Base-by-base conservation (phyloP, 2,888 invertebrate species). In the Melipona bicolor region DNA sequence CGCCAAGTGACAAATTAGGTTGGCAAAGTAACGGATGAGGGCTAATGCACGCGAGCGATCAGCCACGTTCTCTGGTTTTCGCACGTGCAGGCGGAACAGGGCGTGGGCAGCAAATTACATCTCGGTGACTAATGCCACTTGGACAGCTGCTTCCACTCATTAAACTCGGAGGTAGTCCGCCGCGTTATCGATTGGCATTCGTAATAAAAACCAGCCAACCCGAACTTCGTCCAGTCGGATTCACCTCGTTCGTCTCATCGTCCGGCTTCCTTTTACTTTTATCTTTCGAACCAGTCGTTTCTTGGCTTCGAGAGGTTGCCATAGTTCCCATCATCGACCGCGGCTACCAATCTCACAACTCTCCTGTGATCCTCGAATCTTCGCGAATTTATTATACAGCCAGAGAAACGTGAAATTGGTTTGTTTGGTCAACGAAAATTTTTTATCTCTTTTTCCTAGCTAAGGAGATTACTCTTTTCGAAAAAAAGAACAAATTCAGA, bases 91-190 rank as follows among this genome's bases (percentile, higher is more conserved):
- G 15, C 19, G 74, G 19, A 64, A 56, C 65, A 65, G 76, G 59
- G 61, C 61, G 72, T 43, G 19, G 72, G 36, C 72, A 49, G 59
- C 68, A 77, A 81, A 83, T 83, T 83, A 72, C 81, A 74, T 82
- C 65, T 59, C 52, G 76, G 62, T 83, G 83, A 83, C 81, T 83
- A 83, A 83, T 83, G 68, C 77, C 50, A 64, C 68, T 71, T 76
- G 81, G 81, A 43, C 83, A 81, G 83, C 77, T 83, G 83, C 68
- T 62, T 77, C 72, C 72, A 81, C 77, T 81, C 81, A 59, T 81
- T 81, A 77, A 68, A 81, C 81, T 62, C 64, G 50, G 68, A 64
- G 70, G 70, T 67, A 59, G 64, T 61, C 6, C 61, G 54, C 56
- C 49, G 50, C 49, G 72, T 36, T 81, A 83, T 83, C 61, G 83